These are phyloP conservation scores for Tetranychus urticae DNA, from an alignment of 1,140 invertebrate genomes.

Conservation along the genomic window DNA sequence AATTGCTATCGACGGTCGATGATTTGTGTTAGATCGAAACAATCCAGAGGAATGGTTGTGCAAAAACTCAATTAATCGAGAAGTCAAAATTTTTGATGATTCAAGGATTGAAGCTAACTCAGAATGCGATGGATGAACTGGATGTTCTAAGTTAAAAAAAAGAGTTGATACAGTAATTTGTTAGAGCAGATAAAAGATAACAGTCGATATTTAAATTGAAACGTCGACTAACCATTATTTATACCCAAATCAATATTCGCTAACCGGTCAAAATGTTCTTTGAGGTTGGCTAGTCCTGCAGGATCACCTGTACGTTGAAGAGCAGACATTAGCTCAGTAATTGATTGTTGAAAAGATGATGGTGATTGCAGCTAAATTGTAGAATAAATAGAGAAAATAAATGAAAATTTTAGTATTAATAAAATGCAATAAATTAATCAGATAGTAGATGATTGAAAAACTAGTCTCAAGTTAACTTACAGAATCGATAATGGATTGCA, in stretches of 20 bases:
- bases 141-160: background rate
- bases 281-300: conserved; percentile 36
- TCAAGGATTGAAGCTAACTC: conserved; percentile 1
- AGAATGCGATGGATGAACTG: conserved; percentile 1
- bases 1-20: too few species aligned
- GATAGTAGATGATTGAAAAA: background rate
- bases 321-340: conserved; percentile 74
- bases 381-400: background rate
- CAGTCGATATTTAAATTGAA: background rate
- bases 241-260: conserved; percentile 56
- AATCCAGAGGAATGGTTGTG: background rate
- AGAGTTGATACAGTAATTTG: background rate
- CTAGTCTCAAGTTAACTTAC: conserved; percentile 14
- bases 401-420: background rate
- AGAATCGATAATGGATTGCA: conserved; percentile 84
- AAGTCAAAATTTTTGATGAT: conserved; percentile 1
- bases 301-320: conserved; percentile 74
- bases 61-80: conserved; percentile 1
- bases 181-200: background rate
- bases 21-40: too few species aligned
- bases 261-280: conserved; percentile 54
- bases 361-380: conserved; percentile 51
- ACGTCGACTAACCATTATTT: conserved; percentile 22
- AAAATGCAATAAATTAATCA: too few species aligned
- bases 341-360: conserved; percentile 54